Evolutionary conservation across 1,140 invertebrate genomes (phyloP).

Genomic region (Zaprionus ornatus): DNA sequence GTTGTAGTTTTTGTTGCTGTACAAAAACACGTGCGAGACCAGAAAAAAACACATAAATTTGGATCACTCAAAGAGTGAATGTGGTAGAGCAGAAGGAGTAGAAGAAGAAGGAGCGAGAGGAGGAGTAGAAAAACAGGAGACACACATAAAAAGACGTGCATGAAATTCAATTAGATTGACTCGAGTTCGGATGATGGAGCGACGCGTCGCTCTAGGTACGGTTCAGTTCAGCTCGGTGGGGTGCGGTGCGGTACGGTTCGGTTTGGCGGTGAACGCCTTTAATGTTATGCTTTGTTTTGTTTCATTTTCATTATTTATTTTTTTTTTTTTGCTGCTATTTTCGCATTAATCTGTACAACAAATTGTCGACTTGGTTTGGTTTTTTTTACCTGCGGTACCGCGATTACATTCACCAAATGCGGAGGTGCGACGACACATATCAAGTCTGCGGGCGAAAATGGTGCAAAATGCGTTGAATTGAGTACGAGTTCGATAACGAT

Average conservation of each 20-base stretch:
- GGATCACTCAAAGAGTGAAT: constrained; percentile 40
- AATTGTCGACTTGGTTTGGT: constrained; percentile 48
- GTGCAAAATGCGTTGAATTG: constrained; percentile 79
- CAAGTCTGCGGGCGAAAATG: constrained; percentile 92
- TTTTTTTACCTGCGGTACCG: constrained; percentile 95
- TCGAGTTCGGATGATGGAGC: constrained; percentile 75
- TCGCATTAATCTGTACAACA: constrained; percentile 72
- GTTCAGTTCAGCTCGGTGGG: not conserved
- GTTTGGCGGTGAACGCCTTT: constrained; percentile 71
- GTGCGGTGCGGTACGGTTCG: constrained; percentile 9
- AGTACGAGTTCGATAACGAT: constrained; percentile 36
- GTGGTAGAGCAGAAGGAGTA: constrained; percentile 19
- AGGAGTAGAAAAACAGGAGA: constrained; percentile 51
- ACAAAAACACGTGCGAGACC: constrained; percentile 67
- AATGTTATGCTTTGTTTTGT: constrained; percentile 61
- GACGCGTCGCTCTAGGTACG: constrained; percentile 68
- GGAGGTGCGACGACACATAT: constrained; percentile 98
- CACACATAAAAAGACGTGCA: constrained; percentile 72
- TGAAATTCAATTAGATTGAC: constrained; percentile 79
- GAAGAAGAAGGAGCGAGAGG: constrained; percentile 15
- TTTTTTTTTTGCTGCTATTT: constrained; percentile 28
- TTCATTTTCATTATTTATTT: constrained; percentile 6
- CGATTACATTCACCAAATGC: constrained; percentile 97
- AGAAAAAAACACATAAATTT: constrained; percentile 52
- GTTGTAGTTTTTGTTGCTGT: constrained; percentile 43